phyloP scores from a whole-genome alignment of 2,888 invertebrate genomes.

The Netelia melanura region DNA sequence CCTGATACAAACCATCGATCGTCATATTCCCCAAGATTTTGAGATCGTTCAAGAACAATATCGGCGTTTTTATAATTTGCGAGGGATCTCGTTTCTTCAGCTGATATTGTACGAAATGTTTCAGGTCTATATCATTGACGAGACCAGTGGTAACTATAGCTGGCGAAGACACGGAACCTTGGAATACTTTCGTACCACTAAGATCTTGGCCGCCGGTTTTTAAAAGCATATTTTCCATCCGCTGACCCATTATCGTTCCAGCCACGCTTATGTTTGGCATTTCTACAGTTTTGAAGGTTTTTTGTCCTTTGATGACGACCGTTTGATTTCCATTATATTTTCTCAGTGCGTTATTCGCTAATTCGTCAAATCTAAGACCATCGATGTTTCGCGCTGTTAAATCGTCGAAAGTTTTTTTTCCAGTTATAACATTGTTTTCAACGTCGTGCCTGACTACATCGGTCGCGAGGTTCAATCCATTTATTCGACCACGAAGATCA shows the following conservation, averaged over 20 bases:
- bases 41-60: constrained; percentile 71
- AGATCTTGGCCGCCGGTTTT: constrained; percentile 83
- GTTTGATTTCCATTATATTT: constrained; percentile 77
- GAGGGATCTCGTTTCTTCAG: constrained; percentile 70
- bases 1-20: constrained; percentile 70
- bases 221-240: constrained; percentile 81
- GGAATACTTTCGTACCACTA: constrained; percentile 80
- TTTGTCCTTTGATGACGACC: constrained; percentile 85
- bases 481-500: constrained; percentile 83
- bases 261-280: constrained; percentile 82
- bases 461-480: constrained; percentile 85
- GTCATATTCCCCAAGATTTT: constrained; percentile 75
- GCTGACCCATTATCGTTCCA: constrained; percentile 81
- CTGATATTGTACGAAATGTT: constrained; percentile 68
- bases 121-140: constrained; percentile 76
- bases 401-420: constrained; percentile 83
- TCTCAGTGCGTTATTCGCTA: constrained; percentile 85
- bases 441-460: constrained; percentile 86
- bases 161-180: constrained; percentile 71
- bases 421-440: constrained; percentile 83
- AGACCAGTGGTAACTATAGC: constrained; percentile 71
- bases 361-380: constrained; percentile 85
- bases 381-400: constrained; percentile 84
- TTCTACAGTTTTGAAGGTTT: constrained; percentile 83
- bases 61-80: constrained; percentile 72